Evolutionary conservation across 2,113 vertebrate genomes (phyloP), one percentile per base, ranked within the genome.

Genomic region (Eptatretus burgeri): DNA sequence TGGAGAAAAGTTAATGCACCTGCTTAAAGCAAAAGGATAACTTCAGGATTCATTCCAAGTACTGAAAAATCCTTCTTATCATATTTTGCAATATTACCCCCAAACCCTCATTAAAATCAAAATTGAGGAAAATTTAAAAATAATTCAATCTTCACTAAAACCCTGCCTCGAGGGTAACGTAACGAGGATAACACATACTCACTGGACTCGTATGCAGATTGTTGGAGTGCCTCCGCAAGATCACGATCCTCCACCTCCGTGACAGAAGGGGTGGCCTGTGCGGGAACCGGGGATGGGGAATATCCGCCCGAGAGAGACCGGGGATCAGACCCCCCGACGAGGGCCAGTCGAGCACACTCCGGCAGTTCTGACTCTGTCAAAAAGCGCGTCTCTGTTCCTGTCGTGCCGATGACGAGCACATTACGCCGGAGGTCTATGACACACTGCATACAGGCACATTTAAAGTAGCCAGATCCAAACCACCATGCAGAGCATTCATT

Each of bases 381-480:
- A 71, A 98, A 98, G 14, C 76, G 75, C 1, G 91, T 98, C 73
- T 94, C 84, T 0, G 89, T 83, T 66, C 85, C 86, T 0, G 91
- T 94, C 1, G 91, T 94, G 74, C 86, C 82, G 0, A 96, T 93
- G 65, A 98, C 77, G 1, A 98, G 79, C 1, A 87, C 75, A 1
- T 77, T 93, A 74, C 85, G 95, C 79, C 94, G 94, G 73, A 98
- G 78, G 74, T 98, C 89, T 12, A 98, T 96, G 0, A 89, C 82
- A 70, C 91, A 98, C 91, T 98, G 69, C 1, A 52, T 41, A 41
- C 27, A 52, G 64, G 51, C 53, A 65, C 71, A n/a, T 9, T 52
- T 60, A 51, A 52, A 51, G 13, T 51, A 60, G 16, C 9, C 16
- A n/a, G 9, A 5, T 60, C 16, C 18, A 60, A 60, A 60, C 16